Base-by-base conservation (phyloP, 2,888 invertebrate genomes). In the Salticus scenicus region DNA sequence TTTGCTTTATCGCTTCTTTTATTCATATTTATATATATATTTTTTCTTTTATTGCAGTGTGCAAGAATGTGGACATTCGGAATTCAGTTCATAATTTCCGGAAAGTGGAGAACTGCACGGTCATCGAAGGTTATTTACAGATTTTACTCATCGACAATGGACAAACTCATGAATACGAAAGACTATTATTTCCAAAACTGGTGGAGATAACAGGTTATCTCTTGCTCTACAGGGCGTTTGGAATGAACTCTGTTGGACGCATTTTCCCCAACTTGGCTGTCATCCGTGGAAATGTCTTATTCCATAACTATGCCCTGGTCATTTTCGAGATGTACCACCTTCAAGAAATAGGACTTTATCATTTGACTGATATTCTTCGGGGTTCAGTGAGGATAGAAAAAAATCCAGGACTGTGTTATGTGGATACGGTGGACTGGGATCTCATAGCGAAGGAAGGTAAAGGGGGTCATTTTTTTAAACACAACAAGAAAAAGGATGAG, bases 201-300 rank as follows among this genome's bases (percentile, higher is more conserved):
- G 93, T 94, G 78, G 98, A 98, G 93, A 96, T 98, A 91, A 98
- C 98, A 28, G 98, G 96, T 90, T 97, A 95, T 91, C 92, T 99
- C 82, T 91, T 97, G 85, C 92, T 99, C 76, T 98, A 96, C 92
- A 93, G 95, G 89, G 95, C 96, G 76, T 94, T 94, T 90, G 96
- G 96, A 63, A 92, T 99, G 78, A 93, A 93, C 87, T 95, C 95
- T 89, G 92, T 99, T 88, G 94, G 95, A 20, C 93, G 94, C 89
- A 92, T 99, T 75, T 98, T 99, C 91, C 99, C 99, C 67, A 98
- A 98, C 92, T 93, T 99, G 90, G 93, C 96, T 73, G 96, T 99
- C 83, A 98, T 99, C 89, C 94, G 98, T 28, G 99, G 99, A 63
- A 94, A 95, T 90, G 93, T 93, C 87, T 93, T 96, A 33, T 95